Conservation (phyloP, 2,888 invertebrate species). For the Nymphalis polychloros region DNA sequence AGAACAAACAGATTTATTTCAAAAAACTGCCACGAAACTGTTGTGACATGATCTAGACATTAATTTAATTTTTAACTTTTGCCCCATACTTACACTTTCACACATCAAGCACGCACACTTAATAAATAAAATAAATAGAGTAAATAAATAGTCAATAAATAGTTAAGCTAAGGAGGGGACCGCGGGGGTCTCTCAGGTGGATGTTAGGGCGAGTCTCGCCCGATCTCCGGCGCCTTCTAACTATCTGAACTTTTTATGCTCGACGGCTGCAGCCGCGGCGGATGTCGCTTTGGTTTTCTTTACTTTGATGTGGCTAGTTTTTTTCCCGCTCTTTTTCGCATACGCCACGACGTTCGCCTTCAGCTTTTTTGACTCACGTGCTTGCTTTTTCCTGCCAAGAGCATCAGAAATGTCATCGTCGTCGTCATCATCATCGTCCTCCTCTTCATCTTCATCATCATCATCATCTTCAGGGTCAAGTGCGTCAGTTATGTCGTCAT, state of each 20-base stretch:
- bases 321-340: conserved; percentile 77
- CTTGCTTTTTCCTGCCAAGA: conserved; percentile 81
- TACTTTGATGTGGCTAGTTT: conserved; percentile 76
- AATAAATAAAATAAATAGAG: conserved; percentile 83
- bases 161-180: conserved; percentile 80
- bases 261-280: conserved; percentile 71
- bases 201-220: conserved; percentile 64
- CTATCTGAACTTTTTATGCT: conserved; percentile 82
- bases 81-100: conserved; percentile 75
- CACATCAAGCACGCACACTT: conserved; percentile 80
- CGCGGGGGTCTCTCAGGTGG: conserved; percentile 73
- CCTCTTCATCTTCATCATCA: conserved; percentile 85
- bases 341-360: conserved; percentile 70
- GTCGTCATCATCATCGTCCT: conserved; percentile 84
- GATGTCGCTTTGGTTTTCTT: conserved; percentile 79
- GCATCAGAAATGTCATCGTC: conserved; percentile 85
- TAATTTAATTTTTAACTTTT: conserved; percentile 79
- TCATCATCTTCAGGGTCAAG: conserved; percentile 84
- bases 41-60: conserved; percentile 83
- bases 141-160: conserved; percentile 83
- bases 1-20: conserved; percentile 81
- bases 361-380: conserved; percentile 93
- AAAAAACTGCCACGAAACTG: conserved; percentile 81
- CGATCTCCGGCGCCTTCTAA: conserved; percentile 60
- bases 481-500: conserved; percentile 80